A percentile compares a stretch with the other conserved stretches of the same genome.
phyloP scores from a whole-genome alignment of 2,113 vertebrate species.

The Anas platyrhynchos region DNA sequence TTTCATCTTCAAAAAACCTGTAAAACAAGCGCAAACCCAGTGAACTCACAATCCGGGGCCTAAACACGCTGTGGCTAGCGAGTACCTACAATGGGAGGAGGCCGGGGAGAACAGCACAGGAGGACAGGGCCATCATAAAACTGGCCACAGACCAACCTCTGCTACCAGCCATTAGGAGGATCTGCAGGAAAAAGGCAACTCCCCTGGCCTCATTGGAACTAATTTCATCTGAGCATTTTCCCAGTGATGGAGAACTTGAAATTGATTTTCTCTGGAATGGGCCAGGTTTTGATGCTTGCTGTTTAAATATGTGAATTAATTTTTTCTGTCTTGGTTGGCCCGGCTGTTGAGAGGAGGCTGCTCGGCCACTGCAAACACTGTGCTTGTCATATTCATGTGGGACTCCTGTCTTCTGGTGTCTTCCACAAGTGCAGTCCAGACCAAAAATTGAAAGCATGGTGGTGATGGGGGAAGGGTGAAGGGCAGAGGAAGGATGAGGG shows the following conservation, averaged over 20 bases:
- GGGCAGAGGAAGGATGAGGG: conserved; percentile 2
- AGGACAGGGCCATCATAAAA: not conserved
- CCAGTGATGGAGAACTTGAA: not conserved
- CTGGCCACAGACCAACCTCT: not conserved
- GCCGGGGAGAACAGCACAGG: not conserved
- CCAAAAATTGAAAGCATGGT: not conserved
- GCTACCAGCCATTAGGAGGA: not conserved
- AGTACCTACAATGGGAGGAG: not conserved
- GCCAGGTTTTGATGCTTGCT: not conserved
- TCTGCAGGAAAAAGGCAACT: not conserved
- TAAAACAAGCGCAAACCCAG: not conserved
- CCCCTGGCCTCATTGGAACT: not conserved
- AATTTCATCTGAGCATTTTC: not conserved
- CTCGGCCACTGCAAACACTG: fast-evolving
- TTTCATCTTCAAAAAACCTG: not conserved
- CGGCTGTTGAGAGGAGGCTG: not conserved
- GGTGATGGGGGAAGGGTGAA: not conserved
- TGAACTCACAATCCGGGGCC: not conserved
- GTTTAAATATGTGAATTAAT: not conserved
- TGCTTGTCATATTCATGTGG: fast-evolving
- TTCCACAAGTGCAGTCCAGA: not conserved
- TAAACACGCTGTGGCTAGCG: not conserved
- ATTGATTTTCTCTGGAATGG: not conserved
- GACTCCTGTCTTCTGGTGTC: not conserved
- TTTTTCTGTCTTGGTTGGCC: not conserved